Conservation (phyloP, 1,140 invertebrate species). For the Bombus turneri region DNA sequence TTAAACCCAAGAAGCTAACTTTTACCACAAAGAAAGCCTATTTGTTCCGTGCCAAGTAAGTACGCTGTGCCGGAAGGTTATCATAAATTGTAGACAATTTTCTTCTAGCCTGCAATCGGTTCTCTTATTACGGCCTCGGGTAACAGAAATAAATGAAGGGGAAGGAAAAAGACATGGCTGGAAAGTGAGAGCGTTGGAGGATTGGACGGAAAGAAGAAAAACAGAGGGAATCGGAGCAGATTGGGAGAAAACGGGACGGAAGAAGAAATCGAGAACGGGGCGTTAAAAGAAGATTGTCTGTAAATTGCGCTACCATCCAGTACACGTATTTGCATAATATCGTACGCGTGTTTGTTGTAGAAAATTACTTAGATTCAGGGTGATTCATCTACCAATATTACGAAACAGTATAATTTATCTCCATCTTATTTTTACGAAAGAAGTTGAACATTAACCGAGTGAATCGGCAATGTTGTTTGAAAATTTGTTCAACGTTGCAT, state of each 20-base stretch:
- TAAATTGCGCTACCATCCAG: not conserved
- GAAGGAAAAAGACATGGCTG: not conserved
- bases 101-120: not conserved
- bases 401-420: not conserved
- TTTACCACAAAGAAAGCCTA: not conserved
- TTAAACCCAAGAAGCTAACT: not conserved
- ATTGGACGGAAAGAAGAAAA: not conserved
- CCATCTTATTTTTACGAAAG: not conserved
- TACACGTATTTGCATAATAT: not conserved
- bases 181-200: not conserved
- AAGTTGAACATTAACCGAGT: too few relatives aligned
- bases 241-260: not conserved
- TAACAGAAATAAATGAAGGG: not conserved
- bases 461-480: too few relatives aligned
- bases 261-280: not conserved
- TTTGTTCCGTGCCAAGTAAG: not conserved
- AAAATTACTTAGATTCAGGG: not conserved
- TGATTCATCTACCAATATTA: not conserved
- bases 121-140: not conserved
- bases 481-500: too few relatives aligned
- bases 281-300: not conserved
- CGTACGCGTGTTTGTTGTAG: too few relatives aligned
- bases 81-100: conserved; percentile 18
- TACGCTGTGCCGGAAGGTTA: not conserved
- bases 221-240: not conserved